Evolutionary conservation across 2,797 vertebrate genomes (phyloP).

Genomic region (Paratrypauchen microcephalus): DNA sequence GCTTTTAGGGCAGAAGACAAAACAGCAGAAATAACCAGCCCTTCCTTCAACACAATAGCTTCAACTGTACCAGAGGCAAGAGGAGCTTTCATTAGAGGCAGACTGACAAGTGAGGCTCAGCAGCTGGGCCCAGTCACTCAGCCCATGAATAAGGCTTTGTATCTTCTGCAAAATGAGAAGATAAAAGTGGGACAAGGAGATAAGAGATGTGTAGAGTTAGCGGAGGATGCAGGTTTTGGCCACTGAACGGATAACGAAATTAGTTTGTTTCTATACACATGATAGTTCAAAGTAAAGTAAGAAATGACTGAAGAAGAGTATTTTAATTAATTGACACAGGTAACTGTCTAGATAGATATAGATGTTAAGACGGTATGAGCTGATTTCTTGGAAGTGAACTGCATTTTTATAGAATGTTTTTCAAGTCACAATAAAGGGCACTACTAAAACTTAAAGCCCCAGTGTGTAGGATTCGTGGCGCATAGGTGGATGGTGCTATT

Average conservation of each 20-base stretch:
- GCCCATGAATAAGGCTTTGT: slow-evolving; percentile 69
- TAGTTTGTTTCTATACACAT: neutral
- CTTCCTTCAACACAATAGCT: slow-evolving; percentile 52
- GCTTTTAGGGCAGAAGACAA: slow-evolving; percentile 50
- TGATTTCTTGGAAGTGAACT: too few relatives aligned
- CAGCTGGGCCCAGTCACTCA: slow-evolving; percentile 58
- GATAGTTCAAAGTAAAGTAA: neutral
- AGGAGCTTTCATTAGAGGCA: slow-evolving; percentile 64
- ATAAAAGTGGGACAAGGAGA: slow-evolving; percentile 2
- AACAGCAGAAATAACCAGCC: slow-evolving; percentile 30
- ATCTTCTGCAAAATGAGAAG: slow-evolving; percentile 34
- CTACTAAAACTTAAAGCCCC: too few relatives aligned
- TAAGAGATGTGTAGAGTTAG: slow-evolving; percentile 12
- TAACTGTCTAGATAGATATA: neutral
- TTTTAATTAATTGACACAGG: neutral
- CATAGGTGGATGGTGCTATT: too few relatives aligned
- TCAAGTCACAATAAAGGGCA: neutral
- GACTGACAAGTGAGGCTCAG: slow-evolving; percentile 64
- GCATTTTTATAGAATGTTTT: neutral
- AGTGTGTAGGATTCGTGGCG: too few relatives aligned
- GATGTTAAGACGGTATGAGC: too few relatives aligned
- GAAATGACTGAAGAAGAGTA: neutral
- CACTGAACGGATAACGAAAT: neutral
- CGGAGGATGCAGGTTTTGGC: slow-evolving; percentile 1
- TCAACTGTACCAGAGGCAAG: slow-evolving; percentile 53